Percentiles rank a stretch among this genome's conserved stretches.
These are phyloP conservation scores for Clanis bilineata DNA, from an alignment of 2,888 invertebrate species.

Conservation along the genomic window DNA sequence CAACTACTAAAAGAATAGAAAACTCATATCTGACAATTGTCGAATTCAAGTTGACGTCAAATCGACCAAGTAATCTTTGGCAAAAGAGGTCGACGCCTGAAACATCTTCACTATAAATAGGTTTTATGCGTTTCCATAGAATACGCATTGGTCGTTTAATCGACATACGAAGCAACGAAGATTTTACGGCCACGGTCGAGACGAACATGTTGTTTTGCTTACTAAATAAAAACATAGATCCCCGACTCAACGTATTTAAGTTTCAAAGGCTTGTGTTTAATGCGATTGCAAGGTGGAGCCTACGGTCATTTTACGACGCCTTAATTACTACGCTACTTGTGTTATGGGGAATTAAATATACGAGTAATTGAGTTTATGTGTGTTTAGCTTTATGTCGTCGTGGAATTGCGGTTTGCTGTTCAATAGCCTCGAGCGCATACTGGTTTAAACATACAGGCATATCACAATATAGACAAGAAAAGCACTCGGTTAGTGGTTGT, in stretches of 20 bases:
- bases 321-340: slow-evolving; percentile 36
- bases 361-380: slow-evolving; percentile 30
- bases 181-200: background rate
- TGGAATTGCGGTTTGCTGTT: slow-evolving; percentile 27
- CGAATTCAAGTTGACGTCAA: background rate
- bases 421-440: background rate
- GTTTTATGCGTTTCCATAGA: background rate
- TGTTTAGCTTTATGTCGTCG: slow-evolving; percentile 19
- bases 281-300: slow-evolving; percentile 28
- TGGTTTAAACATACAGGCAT: slow-evolving; percentile 21
- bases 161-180: background rate
- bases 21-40: background rate
- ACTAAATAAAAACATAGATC: slow-evolving; percentile 15
- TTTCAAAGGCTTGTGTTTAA: slow-evolving; percentile 24
- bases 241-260: slow-evolving; percentile 22
- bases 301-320: slow-evolving; percentile 39
- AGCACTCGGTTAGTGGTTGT: background rate
- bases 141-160: slow-evolving; percentile 12
- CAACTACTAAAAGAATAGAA: background rate
- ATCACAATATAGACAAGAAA: background rate
- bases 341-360: slow-evolving; percentile 26
- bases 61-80: background rate
- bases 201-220: background rate
- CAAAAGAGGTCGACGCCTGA: background rate
- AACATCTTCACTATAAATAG: background rate